Evolutionary conservation across 1,140 invertebrate genomes (phyloP).

Genomic region (Drosophila ohnishii): DNA sequence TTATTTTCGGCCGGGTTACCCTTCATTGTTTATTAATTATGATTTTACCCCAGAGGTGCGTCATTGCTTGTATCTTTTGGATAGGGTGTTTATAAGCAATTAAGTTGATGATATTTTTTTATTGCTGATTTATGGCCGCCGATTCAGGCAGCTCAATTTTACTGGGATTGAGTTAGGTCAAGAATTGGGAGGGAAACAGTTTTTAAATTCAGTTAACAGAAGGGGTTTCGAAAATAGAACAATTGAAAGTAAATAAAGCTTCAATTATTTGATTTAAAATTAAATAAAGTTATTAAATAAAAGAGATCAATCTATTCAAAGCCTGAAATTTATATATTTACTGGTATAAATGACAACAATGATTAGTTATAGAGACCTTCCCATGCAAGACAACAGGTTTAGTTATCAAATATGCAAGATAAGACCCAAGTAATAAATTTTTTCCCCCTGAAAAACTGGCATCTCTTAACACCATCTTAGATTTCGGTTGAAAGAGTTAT

Average conservation of each 20-base stretch:
- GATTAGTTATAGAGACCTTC: not conserved
- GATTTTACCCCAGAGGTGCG: conserved; percentile 49
- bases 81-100: conserved; percentile 17
- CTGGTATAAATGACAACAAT: not conserved
- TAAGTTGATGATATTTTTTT: conserved; percentile 35
- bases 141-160: conserved; percentile 20
- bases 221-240: too few relatives aligned
- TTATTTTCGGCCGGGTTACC: conserved; percentile 26
- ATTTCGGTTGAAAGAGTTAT: conserved; percentile 5
- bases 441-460: not conserved
- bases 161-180: conserved; percentile 31
- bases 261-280: not conserved
- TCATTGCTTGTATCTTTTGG: conserved; percentile 29
- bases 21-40: conserved; percentile 59
- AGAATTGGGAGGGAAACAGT: not conserved
- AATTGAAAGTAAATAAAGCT: too few relatives aligned
- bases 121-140: conserved; percentile 31
- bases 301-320: fast-evolving
- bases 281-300: not conserved
- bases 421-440: conserved; percentile 1
- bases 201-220: not conserved
- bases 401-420: not conserved
- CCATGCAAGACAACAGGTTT: not conserved
- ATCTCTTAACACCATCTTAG: not conserved
- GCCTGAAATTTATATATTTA: not conserved